These are phyloP conservation scores for Lumbricus terrestris DNA, from an alignment of 2,888 invertebrate species.

Conservation along the genomic window DNA sequence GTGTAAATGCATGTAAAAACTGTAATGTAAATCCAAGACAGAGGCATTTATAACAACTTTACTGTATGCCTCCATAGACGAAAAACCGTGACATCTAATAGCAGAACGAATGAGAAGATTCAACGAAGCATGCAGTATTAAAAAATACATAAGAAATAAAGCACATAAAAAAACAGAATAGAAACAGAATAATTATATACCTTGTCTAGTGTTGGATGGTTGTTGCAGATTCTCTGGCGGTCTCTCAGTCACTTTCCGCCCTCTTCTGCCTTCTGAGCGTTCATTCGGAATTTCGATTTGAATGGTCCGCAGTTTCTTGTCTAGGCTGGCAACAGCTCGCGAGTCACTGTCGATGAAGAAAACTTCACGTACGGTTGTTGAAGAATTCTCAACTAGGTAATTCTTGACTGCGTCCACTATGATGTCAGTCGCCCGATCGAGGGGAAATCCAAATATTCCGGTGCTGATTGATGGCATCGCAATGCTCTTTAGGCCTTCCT, in stretches of 20 bases:
- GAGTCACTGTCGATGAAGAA: neutral
- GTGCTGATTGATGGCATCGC: constrained; percentile 49
- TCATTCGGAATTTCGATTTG: neutral
- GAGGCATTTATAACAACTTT: no score
- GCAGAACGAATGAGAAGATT: no score
- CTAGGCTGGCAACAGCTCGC: neutral
- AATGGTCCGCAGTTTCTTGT: neutral
- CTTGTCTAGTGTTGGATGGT: neutral
- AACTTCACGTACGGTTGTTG: neutral
- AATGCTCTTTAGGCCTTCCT: constrained; percentile 38
- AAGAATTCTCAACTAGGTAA: neutral
- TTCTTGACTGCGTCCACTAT: neutral
- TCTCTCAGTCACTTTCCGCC: neutral
- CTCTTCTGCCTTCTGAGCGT: neutral
- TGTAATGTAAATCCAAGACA: no score
- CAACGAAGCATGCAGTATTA: no score
- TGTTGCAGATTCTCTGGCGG: neutral
- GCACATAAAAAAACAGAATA: neutral
- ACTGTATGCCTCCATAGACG: no score
- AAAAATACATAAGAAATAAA: neutral
- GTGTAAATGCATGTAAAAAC: no score
- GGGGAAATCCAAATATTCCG: constrained; percentile 43
- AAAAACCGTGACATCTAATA: no score
- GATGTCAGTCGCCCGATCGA: neutral
- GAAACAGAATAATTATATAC: neutral